These are phyloP conservation scores for Macropus fuliginosus DNA, from an alignment of 2,797 vertebrate species.

Conservation along the genomic window DNA sequence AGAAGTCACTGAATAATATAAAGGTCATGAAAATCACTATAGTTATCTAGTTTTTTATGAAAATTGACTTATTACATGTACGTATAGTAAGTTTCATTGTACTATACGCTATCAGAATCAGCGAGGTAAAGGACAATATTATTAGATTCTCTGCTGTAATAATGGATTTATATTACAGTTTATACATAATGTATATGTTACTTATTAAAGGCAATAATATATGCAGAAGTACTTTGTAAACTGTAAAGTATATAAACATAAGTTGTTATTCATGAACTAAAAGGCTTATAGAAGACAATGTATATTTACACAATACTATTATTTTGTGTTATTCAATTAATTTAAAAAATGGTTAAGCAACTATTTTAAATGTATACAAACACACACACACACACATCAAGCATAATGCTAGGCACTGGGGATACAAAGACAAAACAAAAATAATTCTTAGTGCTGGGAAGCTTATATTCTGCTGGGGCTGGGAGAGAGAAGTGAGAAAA, in stretches of 20 bases:
- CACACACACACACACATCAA: neutral
- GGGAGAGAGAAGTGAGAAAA: neutral
- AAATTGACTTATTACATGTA: neutral
- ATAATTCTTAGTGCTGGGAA: neutral
- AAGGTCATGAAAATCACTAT: slow-evolving; percentile 13
- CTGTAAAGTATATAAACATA: neutral
- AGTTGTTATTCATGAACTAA: neutral
- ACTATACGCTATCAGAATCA: neutral
- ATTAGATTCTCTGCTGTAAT: neutral
- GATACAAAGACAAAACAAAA: neutral
- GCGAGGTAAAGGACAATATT: neutral
- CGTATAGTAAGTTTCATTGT: slow-evolving; percentile 5
- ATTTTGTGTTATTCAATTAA: neutral
- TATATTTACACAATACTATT: neutral
- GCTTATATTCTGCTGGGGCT: neutral
- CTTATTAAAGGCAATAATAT: neutral
- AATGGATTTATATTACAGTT: neutral
- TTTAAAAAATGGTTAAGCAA: neutral
- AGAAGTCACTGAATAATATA: neutral
- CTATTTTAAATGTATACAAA: neutral
- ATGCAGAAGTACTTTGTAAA: neutral
- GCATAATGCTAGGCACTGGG: neutral
- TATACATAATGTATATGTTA: neutral
- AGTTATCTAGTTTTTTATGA: neutral
- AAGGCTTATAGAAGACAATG: neutral